A percentile compares a stretch with the other conserved stretches of the same genome.
These are phyloP conservation scores for Sibirionetta formosa DNA, from an alignment of 2,797 vertebrate genomes.

Conservation along the genomic window DNA sequence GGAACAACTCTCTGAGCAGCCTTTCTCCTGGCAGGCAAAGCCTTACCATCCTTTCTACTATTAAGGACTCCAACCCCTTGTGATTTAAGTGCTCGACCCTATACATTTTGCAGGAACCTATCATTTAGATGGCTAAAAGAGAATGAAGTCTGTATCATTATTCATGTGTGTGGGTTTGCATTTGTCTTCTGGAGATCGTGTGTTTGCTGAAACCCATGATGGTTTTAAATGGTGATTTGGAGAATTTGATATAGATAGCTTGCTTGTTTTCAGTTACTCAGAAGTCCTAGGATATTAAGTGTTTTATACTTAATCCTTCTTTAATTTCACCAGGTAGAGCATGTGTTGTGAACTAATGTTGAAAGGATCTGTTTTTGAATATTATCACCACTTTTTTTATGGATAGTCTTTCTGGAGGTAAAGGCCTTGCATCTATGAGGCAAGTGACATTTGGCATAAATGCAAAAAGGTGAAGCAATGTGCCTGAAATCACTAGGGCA, in stretches of 20 bases:
- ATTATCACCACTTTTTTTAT: background rate
- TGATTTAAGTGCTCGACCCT: background rate
- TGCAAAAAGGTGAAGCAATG: background rate
- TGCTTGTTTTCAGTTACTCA: background rate
- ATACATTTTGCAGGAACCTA: background rate
- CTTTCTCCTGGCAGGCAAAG: background rate
- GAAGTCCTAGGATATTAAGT: background rate
- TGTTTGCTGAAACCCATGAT: background rate
- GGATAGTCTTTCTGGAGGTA: background rate
- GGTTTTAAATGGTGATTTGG: background rate
- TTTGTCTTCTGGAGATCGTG: background rate
- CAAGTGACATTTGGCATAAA: background rate
- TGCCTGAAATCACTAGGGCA: background rate
- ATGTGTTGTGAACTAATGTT: background rate
- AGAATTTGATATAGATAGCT: background rate
- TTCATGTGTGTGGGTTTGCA: background rate
- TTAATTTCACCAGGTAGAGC: background rate
- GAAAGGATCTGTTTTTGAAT: background rate
- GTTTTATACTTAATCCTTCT: background rate
- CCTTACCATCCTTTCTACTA: background rate
- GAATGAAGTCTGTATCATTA: background rate
- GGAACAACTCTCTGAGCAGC: background rate
- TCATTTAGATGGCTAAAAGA: background rate
- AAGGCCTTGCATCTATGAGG: background rate
- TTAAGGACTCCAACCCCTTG: background rate